Percentiles rank a stretch among this genome's conserved stretches.
Evolutionary conservation across 2,113 vertebrate genomes (phyloP).

Genomic region (Hydropotes inermis): DNA sequence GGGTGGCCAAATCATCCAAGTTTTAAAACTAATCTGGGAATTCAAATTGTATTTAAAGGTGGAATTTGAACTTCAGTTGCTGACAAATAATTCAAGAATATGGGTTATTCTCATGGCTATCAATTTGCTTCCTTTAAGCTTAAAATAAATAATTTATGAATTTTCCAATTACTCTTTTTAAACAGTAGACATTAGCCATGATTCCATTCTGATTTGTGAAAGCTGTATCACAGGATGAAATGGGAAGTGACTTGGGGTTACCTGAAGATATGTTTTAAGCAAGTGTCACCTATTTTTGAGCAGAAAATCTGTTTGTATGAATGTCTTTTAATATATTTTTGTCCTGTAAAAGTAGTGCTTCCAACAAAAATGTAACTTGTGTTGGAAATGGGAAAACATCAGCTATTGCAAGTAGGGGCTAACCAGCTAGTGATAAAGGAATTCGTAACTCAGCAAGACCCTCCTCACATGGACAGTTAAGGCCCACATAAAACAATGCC

Average conservation of each 20-base stretch:
- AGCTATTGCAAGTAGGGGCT: not conserved
- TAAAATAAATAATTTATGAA: not conserved
- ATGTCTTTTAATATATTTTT: slow-evolving; percentile 23
- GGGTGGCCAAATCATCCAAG: not conserved
- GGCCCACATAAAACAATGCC: not conserved
- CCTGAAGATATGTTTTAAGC: slow-evolving; percentile 7
- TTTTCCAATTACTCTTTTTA: slow-evolving; percentile 29
- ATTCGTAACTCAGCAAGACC: not conserved
- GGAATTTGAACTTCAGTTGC: slow-evolving; percentile 30
- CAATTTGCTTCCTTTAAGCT: not conserved
- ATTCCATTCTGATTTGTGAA: not conserved
- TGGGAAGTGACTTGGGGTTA: not conserved
- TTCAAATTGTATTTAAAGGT: slow-evolving; percentile 22
- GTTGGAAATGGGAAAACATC: not conserved
- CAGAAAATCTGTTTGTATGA: not conserved
- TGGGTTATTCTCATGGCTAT: not conserved
- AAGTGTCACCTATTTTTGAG: not conserved
- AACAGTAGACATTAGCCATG: not conserved
- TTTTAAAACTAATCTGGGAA: slow-evolving; percentile 14
- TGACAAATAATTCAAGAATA: not conserved
- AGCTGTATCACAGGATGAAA: not conserved
- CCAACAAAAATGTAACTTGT: not conserved
- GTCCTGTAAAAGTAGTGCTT: not conserved
- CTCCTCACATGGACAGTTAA: not conserved
- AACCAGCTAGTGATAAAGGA: not conserved